These are phyloP conservation scores for Pristionchus arcanus DNA, from an alignment of 2,888 invertebrate genomes.

Conservation along the genomic window DNA sequence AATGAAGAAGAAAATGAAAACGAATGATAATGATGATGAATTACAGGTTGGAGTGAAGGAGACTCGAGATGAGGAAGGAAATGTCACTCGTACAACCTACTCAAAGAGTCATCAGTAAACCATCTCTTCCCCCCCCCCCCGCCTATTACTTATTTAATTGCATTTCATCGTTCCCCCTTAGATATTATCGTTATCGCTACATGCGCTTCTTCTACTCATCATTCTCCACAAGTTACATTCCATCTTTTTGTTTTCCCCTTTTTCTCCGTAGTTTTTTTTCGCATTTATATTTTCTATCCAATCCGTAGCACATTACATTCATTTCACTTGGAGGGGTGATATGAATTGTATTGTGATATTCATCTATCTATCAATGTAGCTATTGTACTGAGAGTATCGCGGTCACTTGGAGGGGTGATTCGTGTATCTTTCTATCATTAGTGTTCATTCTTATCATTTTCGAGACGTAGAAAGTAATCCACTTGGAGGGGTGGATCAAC, in stretches of 20 bases:
- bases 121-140: background rate
- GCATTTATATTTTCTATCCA: background rate
- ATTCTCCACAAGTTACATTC: background rate
- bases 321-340: slow-evolving; percentile 41
- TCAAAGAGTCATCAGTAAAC: slow-evolving; percentile 49
- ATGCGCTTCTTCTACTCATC: background rate
- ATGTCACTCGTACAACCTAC: slow-evolving; percentile 73
- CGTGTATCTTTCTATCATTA: background rate
- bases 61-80: slow-evolving; percentile 77
- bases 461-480: background rate
- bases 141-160: background rate
- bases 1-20: background rate
- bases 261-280: background rate
- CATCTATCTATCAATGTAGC: background rate
- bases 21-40: background rate
- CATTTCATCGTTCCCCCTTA: background rate
- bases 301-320: background rate
- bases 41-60: slow-evolving; percentile 73
- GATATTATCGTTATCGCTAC: slow-evolving; percentile 20
- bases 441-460: background rate
- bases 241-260: background rate
- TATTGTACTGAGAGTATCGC: background rate
- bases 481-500: slow-evolving; percentile 29
- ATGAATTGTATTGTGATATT: background rate
- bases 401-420: slow-evolving; percentile 29